phyloP scores from a whole-genome alignment of 1,140 invertebrate genomes.

The Gonioctena quinquepunctata region DNA sequence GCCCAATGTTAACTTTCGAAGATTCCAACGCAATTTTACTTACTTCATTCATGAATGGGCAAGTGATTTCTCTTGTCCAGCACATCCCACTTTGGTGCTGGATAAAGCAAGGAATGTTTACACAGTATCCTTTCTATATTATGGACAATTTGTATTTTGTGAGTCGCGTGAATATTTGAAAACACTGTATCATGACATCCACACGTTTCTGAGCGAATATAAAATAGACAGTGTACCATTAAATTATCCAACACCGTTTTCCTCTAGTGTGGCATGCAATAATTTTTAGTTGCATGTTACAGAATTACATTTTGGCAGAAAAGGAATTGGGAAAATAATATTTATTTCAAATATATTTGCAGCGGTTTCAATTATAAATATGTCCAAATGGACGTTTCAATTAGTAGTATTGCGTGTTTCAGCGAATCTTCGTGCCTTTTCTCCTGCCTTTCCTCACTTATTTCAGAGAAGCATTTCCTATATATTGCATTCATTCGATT shows the following conservation, averaged over 20 bases:
- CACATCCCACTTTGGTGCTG: no score
- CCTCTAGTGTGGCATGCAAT: neutral
- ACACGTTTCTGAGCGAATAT: no score
- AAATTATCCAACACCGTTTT: neutral
- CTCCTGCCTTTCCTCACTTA: neutral
- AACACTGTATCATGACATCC: no score
- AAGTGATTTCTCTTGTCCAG: no score
- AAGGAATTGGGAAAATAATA: slow-evolving; percentile 27
- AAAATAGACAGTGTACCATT: no score
- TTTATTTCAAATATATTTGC: slow-evolving; percentile 30
- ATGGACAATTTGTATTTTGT: no score
- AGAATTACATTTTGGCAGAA: slow-evolving; percentile 13
- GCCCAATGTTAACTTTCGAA: no score
- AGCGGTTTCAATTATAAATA: slow-evolving; percentile 34
- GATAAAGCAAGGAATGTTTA: no score
- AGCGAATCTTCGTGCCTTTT: neutral
- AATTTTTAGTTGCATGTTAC: slow-evolving; percentile 19
- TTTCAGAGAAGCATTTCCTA: neutral
- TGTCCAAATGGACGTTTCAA: slow-evolving; percentile 34
- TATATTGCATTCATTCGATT: neutral
- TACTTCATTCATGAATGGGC: no score
- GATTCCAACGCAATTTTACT: no score
- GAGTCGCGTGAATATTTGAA: no score
- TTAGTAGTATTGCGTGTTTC: slow-evolving; percentile 27
- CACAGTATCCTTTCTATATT: no score